Percentiles rank a stretch among this genome's conserved stretches.
phyloP scores from a whole-genome alignment of 2,797 vertebrate species.

The Catostomus latipinnis region DNA sequence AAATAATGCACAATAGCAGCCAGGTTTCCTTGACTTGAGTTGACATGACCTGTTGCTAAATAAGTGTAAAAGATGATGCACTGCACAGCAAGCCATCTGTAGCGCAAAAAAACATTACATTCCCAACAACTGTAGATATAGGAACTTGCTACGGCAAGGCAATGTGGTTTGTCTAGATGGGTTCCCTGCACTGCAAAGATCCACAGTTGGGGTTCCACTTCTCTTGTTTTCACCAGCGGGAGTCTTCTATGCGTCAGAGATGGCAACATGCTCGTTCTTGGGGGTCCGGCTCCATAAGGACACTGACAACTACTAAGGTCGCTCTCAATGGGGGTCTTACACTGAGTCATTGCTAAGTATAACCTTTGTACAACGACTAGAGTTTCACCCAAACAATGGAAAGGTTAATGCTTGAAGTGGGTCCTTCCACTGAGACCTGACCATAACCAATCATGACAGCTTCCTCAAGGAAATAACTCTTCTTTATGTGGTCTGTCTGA shows the following conservation, averaged over 20 bases:
- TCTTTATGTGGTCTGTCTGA: conserved; percentile 27
- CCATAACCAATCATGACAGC: conserved; percentile 49
- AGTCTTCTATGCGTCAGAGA: conserved; percentile 45
- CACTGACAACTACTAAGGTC: conserved; percentile 29
- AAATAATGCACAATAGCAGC: conserved; percentile 25
- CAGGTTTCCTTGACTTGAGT: conserved; percentile 4
- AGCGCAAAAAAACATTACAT: background rate
- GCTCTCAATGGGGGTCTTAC: conserved; percentile 27
- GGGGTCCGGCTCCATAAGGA: conserved; percentile 38
- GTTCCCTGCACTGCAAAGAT: conserved; percentile 15
- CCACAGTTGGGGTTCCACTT: conserved; percentile 36
- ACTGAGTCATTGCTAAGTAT: conserved; percentile 53
- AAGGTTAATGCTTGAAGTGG: conserved; percentile 53
- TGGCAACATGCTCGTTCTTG: conserved; percentile 9
- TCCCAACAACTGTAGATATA: conserved; percentile 14
- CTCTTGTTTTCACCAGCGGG: conserved; percentile 7
- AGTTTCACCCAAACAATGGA: conserved; percentile 48
- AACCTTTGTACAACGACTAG: conserved; percentile 36
- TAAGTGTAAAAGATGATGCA: conserved; percentile 39
- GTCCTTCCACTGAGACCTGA: conserved; percentile 43
- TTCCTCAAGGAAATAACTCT: conserved; percentile 45
- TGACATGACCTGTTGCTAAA: conserved; percentile 37
- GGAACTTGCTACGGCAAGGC: background rate
- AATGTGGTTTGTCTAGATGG: conserved; percentile 16
- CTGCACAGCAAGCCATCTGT: conserved; percentile 14